Evolutionary conservation across 1,140 invertebrate species (phyloP), one percentile per base, ranked within the genome.

Genomic region (Sitodiplosis mosellana): DNA sequence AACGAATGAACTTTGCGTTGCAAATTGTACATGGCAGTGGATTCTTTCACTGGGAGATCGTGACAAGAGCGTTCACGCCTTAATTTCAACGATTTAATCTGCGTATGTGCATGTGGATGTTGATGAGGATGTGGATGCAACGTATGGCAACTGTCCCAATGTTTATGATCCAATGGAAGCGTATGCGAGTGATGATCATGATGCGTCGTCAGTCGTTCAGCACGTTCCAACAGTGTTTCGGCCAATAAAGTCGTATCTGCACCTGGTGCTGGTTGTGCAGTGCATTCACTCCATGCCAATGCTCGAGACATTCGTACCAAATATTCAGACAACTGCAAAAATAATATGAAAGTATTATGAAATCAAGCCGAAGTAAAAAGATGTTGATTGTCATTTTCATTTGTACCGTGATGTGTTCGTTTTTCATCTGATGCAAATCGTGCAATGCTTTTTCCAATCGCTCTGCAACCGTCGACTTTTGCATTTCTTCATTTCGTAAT

Each of bases 1-100:
- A 93, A 60, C 2, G 80, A 81, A 52, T 86, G 74, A 1, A 88
- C 77, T 48, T 83, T 70, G 42, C 84, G 68, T 67, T 89, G 86
- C 12, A 89, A 66, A 58, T 86, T 83, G 66, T 89, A 88, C 8
- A 87, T 80, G 4, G 83, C 76, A 4, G 84, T 82, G 17, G 82
- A 47, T 20, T 64, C 62, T 48, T 64, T 64, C 0, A 74, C 69
- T 48, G 75, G 74, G 56, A 80, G 71, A 56, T 82, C 79, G 61
- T 78, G 75, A 61, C 76, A 81, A 52, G 80, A 80, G 57, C 78
- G 67, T 66, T 83, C 80, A 49, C 81, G 73, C 53, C 77, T 69
- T 53, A 83, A 71, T 57, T 79, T 72, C 36, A 47, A 14, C 55
- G 53, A 40, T 22, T 56, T 53, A 19, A 52, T 50, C 48, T 59